Evolutionary conservation across 2,888 invertebrate genomes (phyloP), one percentile per base, ranked within the genome.

Genomic region (Drepana falcataria): DNA sequence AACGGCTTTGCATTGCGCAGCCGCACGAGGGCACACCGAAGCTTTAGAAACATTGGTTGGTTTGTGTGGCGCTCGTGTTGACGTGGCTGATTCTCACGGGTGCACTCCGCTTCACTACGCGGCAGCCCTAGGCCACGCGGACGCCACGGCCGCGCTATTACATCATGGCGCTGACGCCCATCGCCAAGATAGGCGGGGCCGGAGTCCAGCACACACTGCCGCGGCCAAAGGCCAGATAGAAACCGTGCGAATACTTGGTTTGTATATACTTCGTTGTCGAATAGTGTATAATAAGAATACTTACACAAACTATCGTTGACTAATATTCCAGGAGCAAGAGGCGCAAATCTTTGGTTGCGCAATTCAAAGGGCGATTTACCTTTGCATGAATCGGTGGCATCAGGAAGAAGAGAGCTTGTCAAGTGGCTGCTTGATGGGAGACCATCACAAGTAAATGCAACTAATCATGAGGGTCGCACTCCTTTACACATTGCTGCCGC

Each of bases 61-160:
- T 7, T 88, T 98, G 4, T 97, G 97, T 76, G 97, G 97, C 0
- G 96, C 97, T 2, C 94, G 95, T 35, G 95, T 97, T 0, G 98
- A 99, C 82, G 94, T 96, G 9, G 94, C 95, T 34, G 99, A 99
- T 83, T 95, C 95, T 51, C 98, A 98, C 79, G 98, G 98, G 1
- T 99, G 98, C 79, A 98, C 99, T 0, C 96, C 99, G 0, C 86
- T 99, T 35, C 99, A 99, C 85, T 99, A 99, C 79, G 97, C 99
- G 2, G 97, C 98, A 2, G 98, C 99, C 0, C 90, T 99, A 53
- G 98, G 99, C 0, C 99, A 99, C 78, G 96, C 97, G 0, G 98
- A 98, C 76, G 97, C 98, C 33, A 98, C 98, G 0, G 94, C 96
- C 2, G 92, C 97, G 2, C 91, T 99, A 48, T 90, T 99, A n/a